phyloP scores from a whole-genome alignment of 2,797 vertebrate genomes.

The Manis javanica region DNA sequence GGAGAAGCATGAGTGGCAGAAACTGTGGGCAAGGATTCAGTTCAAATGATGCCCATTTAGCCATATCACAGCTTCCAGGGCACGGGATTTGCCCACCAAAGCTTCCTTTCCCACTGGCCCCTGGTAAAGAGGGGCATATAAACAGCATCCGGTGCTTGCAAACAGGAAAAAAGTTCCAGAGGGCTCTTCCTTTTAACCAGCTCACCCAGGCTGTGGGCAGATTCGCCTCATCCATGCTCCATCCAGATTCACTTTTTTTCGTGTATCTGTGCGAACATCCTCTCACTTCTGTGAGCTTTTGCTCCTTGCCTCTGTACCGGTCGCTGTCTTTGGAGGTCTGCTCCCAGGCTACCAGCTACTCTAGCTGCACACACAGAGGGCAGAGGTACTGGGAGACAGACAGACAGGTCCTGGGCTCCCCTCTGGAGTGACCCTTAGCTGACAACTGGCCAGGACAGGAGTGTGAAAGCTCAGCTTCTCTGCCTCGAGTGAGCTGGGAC shows the following conservation, averaged over 20 bases:
- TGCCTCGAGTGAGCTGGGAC: not conserved
- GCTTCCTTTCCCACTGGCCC: not conserved
- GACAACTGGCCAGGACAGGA: fast-evolving
- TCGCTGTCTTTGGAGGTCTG: not conserved
- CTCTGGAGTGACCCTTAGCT: not conserved
- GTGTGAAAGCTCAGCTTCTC: not conserved
- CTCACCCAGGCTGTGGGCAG: not conserved
- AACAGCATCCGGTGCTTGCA: not conserved
- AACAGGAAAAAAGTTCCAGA: not conserved
- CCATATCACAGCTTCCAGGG: fast-evolving
- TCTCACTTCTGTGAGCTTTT: not conserved
- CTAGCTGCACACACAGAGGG: not conserved
- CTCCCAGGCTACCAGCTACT: not conserved
- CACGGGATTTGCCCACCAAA: fast-evolving
- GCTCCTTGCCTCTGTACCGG: not conserved
- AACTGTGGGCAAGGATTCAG: not conserved
- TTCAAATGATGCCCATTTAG: fast-evolving
- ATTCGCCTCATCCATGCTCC: not conserved
- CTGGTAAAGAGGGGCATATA: not conserved
- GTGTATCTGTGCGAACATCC: not conserved
- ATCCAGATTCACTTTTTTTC: not conserved
- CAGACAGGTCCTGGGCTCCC: fast-evolving
- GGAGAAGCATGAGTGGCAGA: not conserved
- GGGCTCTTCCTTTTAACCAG: not conserved
- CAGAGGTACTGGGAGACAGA: not conserved